Evolutionary conservation across 2,888 invertebrate genomes (phyloP).

Genomic region (Agapostemon virescens): DNA sequence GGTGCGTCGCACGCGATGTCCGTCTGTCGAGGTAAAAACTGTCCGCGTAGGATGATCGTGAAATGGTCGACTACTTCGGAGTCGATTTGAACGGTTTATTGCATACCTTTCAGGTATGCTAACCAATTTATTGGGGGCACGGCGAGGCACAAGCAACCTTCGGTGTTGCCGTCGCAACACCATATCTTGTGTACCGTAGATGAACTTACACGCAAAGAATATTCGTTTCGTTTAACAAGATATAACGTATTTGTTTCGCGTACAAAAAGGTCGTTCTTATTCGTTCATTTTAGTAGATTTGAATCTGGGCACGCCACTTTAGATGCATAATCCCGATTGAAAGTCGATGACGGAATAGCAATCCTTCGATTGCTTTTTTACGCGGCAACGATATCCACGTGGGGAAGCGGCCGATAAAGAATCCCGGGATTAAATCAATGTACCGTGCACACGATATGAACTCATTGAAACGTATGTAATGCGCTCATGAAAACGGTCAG

Average conservation of each 20-base stretch:
- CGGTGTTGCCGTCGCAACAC: too few species aligned
- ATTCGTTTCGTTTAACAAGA: not conserved
- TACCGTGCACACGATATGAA: conserved; percentile 68
- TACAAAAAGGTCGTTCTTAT: not conserved
- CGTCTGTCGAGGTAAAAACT: too few species aligned
- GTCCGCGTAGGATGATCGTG: too few species aligned
- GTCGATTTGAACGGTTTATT: too few species aligned
- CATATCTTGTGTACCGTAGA: too few species aligned
- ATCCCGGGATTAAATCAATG: conserved; percentile 69
- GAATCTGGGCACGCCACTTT: conserved; percentile 32
- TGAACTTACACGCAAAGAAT: not conserved
- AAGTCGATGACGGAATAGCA: conserved; percentile 60
- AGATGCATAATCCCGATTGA: conserved; percentile 63
- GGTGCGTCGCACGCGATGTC: too few species aligned
- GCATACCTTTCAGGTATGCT: too few species aligned
- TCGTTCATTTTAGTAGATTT: conserved; percentile 2
- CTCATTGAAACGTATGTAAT: conserved; percentile 66
- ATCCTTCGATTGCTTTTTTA: conserved; percentile 58
- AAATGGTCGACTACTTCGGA: too few species aligned
- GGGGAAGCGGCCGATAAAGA: conserved; percentile 49
- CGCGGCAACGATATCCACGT: conserved; percentile 35
- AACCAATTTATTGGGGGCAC: too few species aligned
- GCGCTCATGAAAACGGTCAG: conserved; percentile 53
- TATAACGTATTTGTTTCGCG: not conserved
- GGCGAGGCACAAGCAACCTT: too few species aligned